Evolutionary conservation across 2,888 invertebrate genomes (phyloP).

Genomic region (Octonoba sinensis): DNA sequence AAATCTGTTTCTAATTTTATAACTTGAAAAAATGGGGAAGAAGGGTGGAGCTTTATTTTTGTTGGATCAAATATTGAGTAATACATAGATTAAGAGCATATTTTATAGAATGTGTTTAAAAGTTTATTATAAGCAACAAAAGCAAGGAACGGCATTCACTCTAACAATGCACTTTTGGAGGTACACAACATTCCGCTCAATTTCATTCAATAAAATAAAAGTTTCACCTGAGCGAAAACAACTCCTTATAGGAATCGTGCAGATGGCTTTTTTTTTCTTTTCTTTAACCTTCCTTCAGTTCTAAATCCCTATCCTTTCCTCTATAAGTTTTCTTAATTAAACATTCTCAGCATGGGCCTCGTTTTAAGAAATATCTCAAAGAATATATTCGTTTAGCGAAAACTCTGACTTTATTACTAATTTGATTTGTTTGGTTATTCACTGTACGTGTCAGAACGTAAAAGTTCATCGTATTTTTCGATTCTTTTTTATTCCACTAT

Average conservation of each 20-base stretch:
- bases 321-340: neutral
- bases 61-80: too few species aligned
- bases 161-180: too few species aligned
- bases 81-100: too few species aligned
- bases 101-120: too few species aligned
- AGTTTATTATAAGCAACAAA: too few species aligned
- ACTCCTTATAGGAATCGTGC: neutral
- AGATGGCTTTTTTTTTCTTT: neutral
- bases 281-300: neutral
- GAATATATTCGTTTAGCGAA: neutral
- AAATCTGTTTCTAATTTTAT: too few species aligned
- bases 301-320: neutral
- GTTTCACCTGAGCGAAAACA: neutral
- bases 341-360: slow-evolving; percentile 5
- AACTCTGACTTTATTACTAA: slow-evolving; percentile 52
- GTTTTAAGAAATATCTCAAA: slow-evolving; percentile 11
- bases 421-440: slow-evolving; percentile 62
- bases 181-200: too few species aligned
- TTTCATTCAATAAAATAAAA: too few species aligned
- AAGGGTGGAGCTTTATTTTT: too few species aligned
- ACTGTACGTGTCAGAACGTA: slow-evolving; percentile 46
- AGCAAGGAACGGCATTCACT: too few species aligned
- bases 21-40: too few species aligned
- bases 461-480: slow-evolving; percentile 34
- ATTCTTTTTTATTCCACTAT: slow-evolving; percentile 7